Conservation (phyloP, 2,888 invertebrate species). For the Pecten maximus region DNA sequence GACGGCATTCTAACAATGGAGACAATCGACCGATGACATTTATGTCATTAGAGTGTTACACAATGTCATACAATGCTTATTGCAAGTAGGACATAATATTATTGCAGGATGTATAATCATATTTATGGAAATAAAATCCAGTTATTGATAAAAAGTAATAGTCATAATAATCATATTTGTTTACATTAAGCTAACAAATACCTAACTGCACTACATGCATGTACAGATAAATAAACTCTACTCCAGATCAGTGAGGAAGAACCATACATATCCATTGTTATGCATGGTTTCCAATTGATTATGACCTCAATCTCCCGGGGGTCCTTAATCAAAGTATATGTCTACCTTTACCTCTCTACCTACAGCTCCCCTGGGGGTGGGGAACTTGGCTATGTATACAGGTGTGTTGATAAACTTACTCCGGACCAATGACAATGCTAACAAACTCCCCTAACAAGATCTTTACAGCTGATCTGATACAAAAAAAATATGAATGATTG, state of each 20-base stretch:
- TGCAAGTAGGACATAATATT: too few relatives aligned
- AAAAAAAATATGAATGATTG: neutral
- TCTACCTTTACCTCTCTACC: neutral
- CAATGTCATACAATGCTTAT: too few relatives aligned
- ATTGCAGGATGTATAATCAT: too few relatives aligned
- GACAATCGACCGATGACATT: too few relatives aligned
- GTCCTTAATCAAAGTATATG: neutral
- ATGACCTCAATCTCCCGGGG: neutral
- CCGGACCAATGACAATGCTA: constrained; percentile 1
- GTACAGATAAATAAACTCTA: neutral
- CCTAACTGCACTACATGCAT: neutral
- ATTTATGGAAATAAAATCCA: too few relatives aligned
- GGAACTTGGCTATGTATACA: constrained; percentile 3
- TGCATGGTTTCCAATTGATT: neutral
- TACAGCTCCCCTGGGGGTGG: constrained; percentile 30
- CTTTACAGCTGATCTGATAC: neutral
- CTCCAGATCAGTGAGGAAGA: neutral
- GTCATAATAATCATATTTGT: too few relatives aligned
- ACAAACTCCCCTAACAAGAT: neutral
- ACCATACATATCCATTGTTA: neutral
- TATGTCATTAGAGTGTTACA: too few relatives aligned
- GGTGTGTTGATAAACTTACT: neutral
- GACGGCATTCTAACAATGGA: too few relatives aligned
- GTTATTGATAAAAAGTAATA: too few relatives aligned
- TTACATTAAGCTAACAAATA: neutral